A percentile compares a stretch with the other conserved stretches of the same genome.
Evolutionary conservation across 2,888 invertebrate genomes (phyloP).

Genomic region (Torymus tubicola): DNA sequence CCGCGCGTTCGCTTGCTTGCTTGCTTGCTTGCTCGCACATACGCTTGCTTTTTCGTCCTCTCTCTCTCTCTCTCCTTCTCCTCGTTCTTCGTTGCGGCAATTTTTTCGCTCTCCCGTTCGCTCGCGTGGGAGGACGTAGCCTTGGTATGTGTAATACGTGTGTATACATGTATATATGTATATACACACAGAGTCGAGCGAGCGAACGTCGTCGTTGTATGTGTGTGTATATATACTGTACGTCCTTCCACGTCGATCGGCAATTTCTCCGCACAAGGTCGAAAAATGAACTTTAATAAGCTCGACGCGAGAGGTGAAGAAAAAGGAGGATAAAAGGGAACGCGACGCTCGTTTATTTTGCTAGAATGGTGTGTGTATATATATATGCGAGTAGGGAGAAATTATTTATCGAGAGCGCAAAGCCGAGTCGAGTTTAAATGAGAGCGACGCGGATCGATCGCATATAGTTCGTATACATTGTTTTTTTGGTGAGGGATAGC

Average conservation of each 20-base stretch:
- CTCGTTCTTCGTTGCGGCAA: constrained; percentile 44
- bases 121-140: constrained; percentile 49
- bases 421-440: constrained; percentile 32
- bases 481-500: constrained; percentile 21
- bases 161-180: too few relatives aligned
- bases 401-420: constrained; percentile 41
- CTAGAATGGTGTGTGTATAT: too few relatives aligned
- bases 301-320: constrained; percentile 37
- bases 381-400: too few relatives aligned
- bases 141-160: constrained; percentile 27
- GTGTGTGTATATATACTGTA: constrained; percentile 39
- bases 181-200: too few relatives aligned
- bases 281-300: constrained; percentile 59
- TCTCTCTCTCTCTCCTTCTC: constrained; percentile 31
- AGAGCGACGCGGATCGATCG: constrained; percentile 42
- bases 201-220: too few relatives aligned
- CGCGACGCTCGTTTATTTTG: constrained; percentile 28
- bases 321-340: neutral
- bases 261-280: constrained; percentile 61
- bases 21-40: constrained; percentile 9
- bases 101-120: constrained; percentile 34
- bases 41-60: constrained; percentile 5
- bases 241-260: constrained; percentile 45
- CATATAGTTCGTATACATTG: constrained; percentile 12
- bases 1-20: constrained; percentile 31